Percentiles rank a stretch among this genome's conserved stretches.
phyloP scores from a whole-genome alignment of 1,140 invertebrate genomes.

The Hetaerina americana region DNA sequence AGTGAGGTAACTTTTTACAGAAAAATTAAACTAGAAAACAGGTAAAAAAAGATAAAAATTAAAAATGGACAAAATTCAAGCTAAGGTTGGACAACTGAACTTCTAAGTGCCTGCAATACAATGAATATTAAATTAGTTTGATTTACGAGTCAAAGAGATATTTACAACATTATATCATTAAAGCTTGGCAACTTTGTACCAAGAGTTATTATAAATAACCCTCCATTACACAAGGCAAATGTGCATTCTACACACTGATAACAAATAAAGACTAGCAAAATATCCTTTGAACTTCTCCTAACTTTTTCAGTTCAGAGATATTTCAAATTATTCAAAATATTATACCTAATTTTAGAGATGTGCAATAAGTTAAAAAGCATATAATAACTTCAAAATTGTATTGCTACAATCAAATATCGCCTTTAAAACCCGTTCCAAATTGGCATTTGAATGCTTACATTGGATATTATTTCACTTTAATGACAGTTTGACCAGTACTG shows the following conservation, averaged over 20 bases:
- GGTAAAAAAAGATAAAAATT: background rate
- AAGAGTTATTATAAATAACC: background rate
- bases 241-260: background rate
- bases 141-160: background rate
- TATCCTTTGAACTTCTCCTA: background rate
- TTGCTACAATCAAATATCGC: background rate
- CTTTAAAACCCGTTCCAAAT: background rate
- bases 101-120: background rate
- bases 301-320: background rate
- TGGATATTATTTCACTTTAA: background rate
- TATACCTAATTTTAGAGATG: background rate
- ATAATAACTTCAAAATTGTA: background rate
- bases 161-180: background rate
- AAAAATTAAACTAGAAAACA: background rate
- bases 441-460: background rate
- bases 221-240: background rate
- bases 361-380: background rate
- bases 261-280: background rate
- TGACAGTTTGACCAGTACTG: background rate
- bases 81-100: background rate
- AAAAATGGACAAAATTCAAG: background rate
- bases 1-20: background rate
- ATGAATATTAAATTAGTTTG: background rate
- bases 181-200: background rate
- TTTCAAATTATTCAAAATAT: background rate